Conservation (phyloP, 2,113 vertebrate species). For the Eretmochelys imbricata region DNA sequence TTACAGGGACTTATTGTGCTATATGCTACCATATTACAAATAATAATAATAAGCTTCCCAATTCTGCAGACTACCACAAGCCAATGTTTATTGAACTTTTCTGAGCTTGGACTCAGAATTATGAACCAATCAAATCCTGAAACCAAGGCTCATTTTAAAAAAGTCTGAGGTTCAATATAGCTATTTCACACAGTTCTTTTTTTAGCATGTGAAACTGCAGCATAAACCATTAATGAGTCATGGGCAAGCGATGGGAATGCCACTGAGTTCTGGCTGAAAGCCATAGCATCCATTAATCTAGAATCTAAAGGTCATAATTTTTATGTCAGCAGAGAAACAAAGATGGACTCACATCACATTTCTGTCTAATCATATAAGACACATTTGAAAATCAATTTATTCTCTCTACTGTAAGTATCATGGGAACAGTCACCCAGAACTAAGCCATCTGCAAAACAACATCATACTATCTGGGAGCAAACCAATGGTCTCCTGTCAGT, state of each 20-base stretch:
- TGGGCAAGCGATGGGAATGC: background rate
- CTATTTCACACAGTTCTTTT: background rate
- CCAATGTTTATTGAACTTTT: background rate
- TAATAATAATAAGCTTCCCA: background rate
- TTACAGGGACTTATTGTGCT: background rate
- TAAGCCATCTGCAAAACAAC: background rate
- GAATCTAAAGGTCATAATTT: conserved; percentile 44
- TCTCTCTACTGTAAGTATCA: background rate
- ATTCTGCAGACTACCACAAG: background rate
- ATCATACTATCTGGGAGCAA: background rate
- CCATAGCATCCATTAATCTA: conserved; percentile 45
- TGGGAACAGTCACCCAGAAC: background rate
- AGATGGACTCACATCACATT: conserved; percentile 11
- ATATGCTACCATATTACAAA: background rate
- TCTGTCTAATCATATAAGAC: conserved; percentile 31
- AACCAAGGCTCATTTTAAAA: background rate
- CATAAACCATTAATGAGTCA: conserved; percentile 43
- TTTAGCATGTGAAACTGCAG: background rate
- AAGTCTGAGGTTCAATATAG: background rate
- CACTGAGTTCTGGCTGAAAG: conserved; percentile 9
- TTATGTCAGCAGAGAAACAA: background rate
- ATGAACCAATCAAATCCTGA: background rate
- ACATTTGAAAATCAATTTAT: conserved; percentile 24
- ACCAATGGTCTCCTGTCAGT: background rate
- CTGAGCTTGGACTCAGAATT: background rate